Percentiles rank a stretch among this genome's conserved stretches.
Evolutionary conservation across 2,888 invertebrate genomes (phyloP).

Genomic region (Abrostola tripartita): DNA sequence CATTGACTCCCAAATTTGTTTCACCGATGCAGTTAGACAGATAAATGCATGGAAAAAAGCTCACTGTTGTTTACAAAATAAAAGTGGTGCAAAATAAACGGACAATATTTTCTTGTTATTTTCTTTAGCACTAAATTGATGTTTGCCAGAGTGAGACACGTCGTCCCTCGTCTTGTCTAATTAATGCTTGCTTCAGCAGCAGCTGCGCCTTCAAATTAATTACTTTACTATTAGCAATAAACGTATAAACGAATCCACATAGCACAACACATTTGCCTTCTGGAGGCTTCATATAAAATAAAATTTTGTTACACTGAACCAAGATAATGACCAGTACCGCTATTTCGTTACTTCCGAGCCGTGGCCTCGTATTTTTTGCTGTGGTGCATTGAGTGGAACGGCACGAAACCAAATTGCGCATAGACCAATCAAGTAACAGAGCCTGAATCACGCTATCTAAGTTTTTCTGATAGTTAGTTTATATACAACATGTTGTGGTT

Average conservation of each 20-base stretch:
- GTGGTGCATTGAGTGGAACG: slow-evolving; percentile 79
- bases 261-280: slow-evolving; percentile 8
- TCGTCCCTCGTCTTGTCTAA: background rate
- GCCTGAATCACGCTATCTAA: slow-evolving; percentile 75
- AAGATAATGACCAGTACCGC: slow-evolving; percentile 52
- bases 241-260: background rate
- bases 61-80: background rate
- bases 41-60: too few relatives aligned
- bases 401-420: slow-evolving; percentile 69
- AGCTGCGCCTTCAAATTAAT: background rate
- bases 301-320: slow-evolving; percentile 21
- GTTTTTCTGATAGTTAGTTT: slow-evolving; percentile 64
- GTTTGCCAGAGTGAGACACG: background rate
- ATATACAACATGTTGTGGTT: slow-evolving; percentile 49
- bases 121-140: background rate
- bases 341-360: slow-evolving; percentile 48
- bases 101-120: background rate
- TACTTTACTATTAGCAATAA: slow-evolving; percentile 3
- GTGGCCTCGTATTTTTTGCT: slow-evolving; percentile 65
- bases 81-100: background rate
- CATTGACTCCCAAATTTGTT: too few relatives aligned
- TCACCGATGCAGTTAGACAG: too few relatives aligned
- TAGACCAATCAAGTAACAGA: slow-evolving; percentile 70
- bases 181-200: background rate
- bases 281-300: slow-evolving; percentile 26